Conservation (phyloP, 2,113 vertebrate species). For the Willisornis vidua region DNA sequence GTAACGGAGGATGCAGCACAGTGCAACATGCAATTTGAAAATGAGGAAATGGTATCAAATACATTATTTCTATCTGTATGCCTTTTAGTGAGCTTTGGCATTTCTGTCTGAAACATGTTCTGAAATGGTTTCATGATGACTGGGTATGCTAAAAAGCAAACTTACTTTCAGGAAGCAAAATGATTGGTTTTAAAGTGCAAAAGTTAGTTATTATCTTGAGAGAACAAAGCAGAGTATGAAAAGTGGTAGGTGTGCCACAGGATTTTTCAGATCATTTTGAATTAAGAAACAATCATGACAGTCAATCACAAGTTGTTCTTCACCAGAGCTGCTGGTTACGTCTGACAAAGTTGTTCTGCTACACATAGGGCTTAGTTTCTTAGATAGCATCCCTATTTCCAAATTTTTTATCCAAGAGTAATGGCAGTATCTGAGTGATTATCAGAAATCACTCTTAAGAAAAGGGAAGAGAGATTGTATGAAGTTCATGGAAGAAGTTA, state of each 20-base stretch:
- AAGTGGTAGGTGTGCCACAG: neutral
- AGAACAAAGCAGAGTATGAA: neutral
- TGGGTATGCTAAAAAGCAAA: neutral
- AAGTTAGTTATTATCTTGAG: neutral
- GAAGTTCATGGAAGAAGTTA: neutral
- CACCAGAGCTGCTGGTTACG: neutral
- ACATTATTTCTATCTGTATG: neutral
- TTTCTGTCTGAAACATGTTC: neutral
- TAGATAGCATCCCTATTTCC: neutral
- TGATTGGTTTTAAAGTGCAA: neutral
- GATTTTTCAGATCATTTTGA: neutral
- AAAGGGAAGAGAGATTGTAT: neutral
- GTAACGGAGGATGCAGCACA: slow-evolving; percentile 85
- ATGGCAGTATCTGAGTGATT: neutral
- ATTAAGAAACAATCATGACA: neutral
- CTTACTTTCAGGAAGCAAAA: neutral
- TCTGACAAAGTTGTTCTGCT: neutral
- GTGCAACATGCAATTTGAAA: slow-evolving; percentile 88
- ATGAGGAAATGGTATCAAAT: slow-evolving; percentile 88
- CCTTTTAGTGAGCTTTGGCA: neutral
- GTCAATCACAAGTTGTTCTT: neutral
- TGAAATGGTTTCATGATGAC: neutral
- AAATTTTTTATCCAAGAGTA: neutral
- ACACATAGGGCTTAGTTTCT: neutral
- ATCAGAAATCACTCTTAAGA: neutral